These are phyloP conservation scores for Nothobranchius kuhntae DNA, from an alignment of 2,113 vertebrate species.

Conservation along the genomic window DNA sequence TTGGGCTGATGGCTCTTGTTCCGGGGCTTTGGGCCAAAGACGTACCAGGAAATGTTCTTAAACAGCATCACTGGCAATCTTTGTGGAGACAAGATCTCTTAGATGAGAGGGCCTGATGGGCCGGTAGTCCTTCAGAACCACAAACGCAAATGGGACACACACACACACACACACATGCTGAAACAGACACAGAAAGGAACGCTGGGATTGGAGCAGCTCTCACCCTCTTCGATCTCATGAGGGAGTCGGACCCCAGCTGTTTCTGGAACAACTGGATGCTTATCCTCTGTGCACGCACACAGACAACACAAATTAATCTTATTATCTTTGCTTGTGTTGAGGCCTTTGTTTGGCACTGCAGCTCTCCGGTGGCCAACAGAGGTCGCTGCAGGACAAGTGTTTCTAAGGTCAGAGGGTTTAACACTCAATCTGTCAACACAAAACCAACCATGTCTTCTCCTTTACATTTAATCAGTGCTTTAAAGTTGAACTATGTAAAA, in stretches of 20 bases:
- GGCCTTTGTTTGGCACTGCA: too few relatives aligned
- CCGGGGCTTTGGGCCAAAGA: background rate
- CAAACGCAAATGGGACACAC: constrained; percentile 84
- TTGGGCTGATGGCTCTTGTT: background rate
- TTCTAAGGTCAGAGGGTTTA: background rate
- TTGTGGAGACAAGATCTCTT: constrained; percentile 84
- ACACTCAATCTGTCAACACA: too few relatives aligned
- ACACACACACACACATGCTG: background rate
- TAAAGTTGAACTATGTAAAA: too few relatives aligned
- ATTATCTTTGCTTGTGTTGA: too few relatives aligned
- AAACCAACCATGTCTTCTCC: too few relatives aligned
- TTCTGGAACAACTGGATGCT: constrained; percentile 90
- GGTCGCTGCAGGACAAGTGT: background rate
- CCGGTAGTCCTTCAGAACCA: constrained; percentile 85
- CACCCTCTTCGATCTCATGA: constrained; percentile 93
- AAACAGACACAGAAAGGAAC: background rate
- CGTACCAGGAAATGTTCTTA: constrained; percentile 89
- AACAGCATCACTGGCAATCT: constrained; percentile 91
- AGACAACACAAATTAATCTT: too few relatives aligned
- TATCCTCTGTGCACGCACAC: constrained; percentile 73
- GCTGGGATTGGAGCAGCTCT: background rate
- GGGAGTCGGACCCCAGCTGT: constrained; percentile 88
- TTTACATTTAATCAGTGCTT: too few relatives aligned
- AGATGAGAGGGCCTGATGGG: background rate
- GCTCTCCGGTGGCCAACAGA: background rate